Conservation (phyloP, 2,113 vertebrate genomes). For the Podiceps cristatus region DNA sequence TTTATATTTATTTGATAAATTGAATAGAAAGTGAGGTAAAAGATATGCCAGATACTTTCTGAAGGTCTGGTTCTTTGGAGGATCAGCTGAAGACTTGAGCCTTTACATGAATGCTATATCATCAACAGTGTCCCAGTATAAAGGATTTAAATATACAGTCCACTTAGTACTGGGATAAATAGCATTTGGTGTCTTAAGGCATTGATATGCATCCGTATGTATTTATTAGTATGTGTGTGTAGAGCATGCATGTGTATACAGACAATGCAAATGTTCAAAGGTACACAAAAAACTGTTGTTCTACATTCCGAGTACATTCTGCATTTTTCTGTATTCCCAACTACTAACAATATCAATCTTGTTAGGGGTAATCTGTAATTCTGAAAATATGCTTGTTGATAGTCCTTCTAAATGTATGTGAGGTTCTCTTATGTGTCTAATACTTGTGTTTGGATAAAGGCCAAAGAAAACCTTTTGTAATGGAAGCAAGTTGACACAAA, state of each 20-base stretch:
- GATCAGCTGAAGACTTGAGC: neutral
- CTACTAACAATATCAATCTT: neutral
- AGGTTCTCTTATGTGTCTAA: neutral
- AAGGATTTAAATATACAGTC: neutral
- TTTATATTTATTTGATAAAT: neutral
- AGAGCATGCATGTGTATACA: accelerated
- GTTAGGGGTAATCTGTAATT: neutral
- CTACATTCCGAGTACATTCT: neutral
- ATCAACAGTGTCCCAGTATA: neutral
- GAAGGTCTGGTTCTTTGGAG: neutral
- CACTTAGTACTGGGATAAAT: neutral
- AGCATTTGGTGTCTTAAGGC: neutral
- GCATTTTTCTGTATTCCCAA: neutral
- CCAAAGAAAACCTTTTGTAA: neutral
- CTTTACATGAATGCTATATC: neutral
- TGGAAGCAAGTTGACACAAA: neutral
- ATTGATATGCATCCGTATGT: neutral
- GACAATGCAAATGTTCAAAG: neutral
- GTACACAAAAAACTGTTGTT: neutral
- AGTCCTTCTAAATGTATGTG: neutral
- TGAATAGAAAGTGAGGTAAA: neutral
- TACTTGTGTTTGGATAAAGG: neutral
- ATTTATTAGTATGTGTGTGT: neutral
- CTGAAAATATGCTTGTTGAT: neutral
- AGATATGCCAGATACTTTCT: neutral